Base-by-base conservation (phyloP, 1,140 invertebrate species). In the Cecropterus lyciades region DNA sequence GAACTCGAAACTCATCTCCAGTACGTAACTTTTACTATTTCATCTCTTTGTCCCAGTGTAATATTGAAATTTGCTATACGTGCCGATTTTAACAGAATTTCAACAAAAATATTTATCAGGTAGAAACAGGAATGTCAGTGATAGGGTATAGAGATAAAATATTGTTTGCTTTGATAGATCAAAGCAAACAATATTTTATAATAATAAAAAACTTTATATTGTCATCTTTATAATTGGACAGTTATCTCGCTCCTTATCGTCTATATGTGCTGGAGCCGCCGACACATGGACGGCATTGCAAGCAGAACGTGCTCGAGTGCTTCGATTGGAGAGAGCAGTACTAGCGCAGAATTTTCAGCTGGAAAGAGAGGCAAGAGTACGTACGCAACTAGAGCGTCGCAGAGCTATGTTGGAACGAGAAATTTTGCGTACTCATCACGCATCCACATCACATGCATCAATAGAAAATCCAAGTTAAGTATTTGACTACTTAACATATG, bases 231-330 rank as follows among this genome's bases (percentile, higher is more conserved):
- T 27, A 51, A 46, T 30, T 33, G 57, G 70, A 24, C 56, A 89
- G 85, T 37, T 86, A 9, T 79, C 82, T 10, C 74, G 82, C 13
- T 89, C 87, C 0, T 69, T 91, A 48, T 80, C 86, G 13, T 82
- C 82, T 11, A 60, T 90, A 24, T 90, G 86, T 43, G 72, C 76
- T 10, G 70, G 46, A 11, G 77, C 86, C 1, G 79, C 82, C 3
- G 83, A 86, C 15, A 87, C 84, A 7, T 91, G 87, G 87, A 75
- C 86, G 2, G 86, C 86, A 0, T 65, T 91, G 37, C 75, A 80
- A 4, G 76, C 80, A 6, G 89, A 90, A 62, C 72, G 87, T 2
- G 75, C 80, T 9, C 84, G 86, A 8, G 85, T 91, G 3, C 56
- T 89, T 0, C 75, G 76, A 0, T 72, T 91, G 20, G 87, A 90